phyloP scores from a whole-genome alignment of 2,113 vertebrate genomes.

The Sardina pilchardus region DNA sequence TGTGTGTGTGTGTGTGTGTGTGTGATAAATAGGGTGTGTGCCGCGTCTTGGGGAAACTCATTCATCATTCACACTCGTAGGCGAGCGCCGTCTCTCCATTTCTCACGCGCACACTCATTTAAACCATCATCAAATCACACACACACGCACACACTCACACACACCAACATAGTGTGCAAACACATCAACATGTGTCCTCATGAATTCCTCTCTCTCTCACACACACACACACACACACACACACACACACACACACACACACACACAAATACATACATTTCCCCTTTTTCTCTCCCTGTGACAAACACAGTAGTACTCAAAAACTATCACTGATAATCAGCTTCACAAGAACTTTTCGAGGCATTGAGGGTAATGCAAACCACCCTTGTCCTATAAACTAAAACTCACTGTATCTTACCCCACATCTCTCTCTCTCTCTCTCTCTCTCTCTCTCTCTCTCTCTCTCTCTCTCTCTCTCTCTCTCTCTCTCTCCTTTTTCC shows the following conservation, averaged over 20 bases:
- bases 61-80: slow-evolving; percentile 17
- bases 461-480: not conserved
- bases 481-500: not conserved
- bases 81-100: not conserved
- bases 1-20: not conserved
- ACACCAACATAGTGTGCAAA: not conserved
- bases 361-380: not conserved
- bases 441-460: not conserved
- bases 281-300: not conserved
- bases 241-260: not conserved
- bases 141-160: not conserved
- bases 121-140: slow-evolving; percentile 12
- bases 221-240: not conserved
- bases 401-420: not conserved
- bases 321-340: not conserved
- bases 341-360: not conserved
- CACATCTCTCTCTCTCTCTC: not conserved
- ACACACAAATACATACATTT: not conserved
- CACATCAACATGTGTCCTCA: not conserved
- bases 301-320: not conserved
- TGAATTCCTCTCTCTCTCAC: not conserved
- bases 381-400: too few species aligned
- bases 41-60: not conserved
- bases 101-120: slow-evolving; percentile 5
- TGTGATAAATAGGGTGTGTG: slow-evolving; percentile 17